A percentile compares a stretch with the other conserved stretches of the same genome.
Conservation (phyloP, 2,113 vertebrate species). For the Calypte anna region DNA sequence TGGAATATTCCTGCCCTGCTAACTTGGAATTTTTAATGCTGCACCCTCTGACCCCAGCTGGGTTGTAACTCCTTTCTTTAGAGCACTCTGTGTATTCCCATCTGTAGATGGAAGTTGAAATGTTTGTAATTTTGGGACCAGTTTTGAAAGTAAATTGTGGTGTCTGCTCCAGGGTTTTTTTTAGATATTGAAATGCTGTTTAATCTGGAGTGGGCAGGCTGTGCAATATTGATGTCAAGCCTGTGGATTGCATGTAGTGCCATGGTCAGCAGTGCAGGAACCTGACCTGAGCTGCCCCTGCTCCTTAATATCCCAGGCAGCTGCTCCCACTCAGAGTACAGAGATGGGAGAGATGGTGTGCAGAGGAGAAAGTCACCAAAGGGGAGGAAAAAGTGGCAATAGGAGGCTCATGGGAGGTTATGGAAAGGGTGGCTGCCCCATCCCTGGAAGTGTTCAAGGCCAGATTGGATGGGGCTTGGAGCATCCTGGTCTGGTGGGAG, state of each 20-base stretch:
- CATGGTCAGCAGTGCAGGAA: background rate
- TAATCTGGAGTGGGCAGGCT: background rate
- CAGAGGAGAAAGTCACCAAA: background rate
- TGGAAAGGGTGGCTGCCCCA: background rate
- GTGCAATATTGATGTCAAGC: background rate
- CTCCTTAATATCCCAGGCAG: background rate
- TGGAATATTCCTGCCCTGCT: background rate
- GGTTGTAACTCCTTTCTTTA: background rate
- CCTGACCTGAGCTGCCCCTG: background rate
- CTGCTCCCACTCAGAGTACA: background rate
- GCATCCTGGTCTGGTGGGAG: too few relatives aligned
- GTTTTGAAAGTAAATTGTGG: background rate
- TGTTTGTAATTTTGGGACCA: background rate
- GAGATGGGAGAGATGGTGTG: background rate
- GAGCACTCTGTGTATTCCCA: background rate
- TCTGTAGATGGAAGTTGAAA: background rate
- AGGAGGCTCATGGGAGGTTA: background rate
- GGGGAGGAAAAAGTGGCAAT: background rate
- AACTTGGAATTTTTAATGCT: background rate
- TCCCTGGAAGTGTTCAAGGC: too few relatives aligned
- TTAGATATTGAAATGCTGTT: background rate
- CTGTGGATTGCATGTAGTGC: background rate
- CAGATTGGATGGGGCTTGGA: too few relatives aligned
- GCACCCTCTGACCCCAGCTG: background rate
- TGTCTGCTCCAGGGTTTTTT: fast-evolving